Conservation (phyloP, 2,797 vertebrate species). For the Hybognathus amarus region DNA sequence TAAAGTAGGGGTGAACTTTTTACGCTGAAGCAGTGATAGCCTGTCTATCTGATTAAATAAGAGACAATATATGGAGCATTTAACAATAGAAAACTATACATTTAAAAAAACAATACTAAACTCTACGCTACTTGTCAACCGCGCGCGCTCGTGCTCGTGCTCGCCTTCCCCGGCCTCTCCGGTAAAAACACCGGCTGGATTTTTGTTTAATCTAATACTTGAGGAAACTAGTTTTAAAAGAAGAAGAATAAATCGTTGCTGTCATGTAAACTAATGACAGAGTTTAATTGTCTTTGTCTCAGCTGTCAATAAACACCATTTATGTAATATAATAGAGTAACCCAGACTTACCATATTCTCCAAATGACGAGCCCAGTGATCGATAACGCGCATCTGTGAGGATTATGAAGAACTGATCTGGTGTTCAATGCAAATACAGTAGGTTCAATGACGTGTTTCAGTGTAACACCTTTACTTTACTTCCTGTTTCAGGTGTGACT, state of each 20-base stretch:
- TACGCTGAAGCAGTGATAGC: neutral
- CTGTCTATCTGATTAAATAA: too few relatives aligned
- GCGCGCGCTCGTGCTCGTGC: too few relatives aligned
- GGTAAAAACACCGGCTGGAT: neutral
- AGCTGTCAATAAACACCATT: neutral
- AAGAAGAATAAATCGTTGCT: neutral
- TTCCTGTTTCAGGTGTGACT: slow-evolving; percentile 44
- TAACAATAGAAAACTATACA: neutral
- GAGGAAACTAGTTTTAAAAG: neutral
- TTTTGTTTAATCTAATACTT: neutral
- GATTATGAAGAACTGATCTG: neutral
- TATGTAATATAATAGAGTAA: neutral
- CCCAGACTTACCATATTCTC: neutral
- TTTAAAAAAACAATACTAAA: neutral
- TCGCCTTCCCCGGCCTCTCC: neutral
- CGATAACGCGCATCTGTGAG: neutral
- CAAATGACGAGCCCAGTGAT: neutral
- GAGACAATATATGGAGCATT: neutral
- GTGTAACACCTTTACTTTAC: neutral
- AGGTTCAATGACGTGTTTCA: neutral
- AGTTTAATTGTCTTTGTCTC: neutral
- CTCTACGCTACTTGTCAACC: neutral
- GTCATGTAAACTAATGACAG: neutral
- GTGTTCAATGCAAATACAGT: too few relatives aligned
- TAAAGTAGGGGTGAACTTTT: neutral